Conservation (phyloP, 2,888 invertebrate genomes). For the Oxytorus armatus region DNA sequence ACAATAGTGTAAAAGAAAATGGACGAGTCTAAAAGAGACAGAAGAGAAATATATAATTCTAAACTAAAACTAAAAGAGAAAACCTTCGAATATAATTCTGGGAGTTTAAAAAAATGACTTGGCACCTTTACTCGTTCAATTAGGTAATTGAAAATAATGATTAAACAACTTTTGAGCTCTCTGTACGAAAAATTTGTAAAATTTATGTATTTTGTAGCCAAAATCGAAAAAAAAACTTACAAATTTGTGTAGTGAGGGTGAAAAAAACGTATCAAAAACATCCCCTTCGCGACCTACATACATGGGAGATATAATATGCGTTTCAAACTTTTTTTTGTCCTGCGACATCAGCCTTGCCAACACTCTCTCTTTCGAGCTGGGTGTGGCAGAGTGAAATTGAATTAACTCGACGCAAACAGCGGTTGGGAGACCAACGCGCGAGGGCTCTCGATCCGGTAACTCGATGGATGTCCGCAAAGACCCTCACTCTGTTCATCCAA, state of each 20-base stretch:
- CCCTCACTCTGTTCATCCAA: slow-evolving; percentile 12
- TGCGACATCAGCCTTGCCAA: slow-evolving; percentile 19
- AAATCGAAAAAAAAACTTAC: neutral
- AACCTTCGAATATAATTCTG: too few species aligned
- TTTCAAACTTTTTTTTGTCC: slow-evolving; percentile 21
- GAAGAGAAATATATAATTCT: too few species aligned
- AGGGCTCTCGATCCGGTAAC: slow-evolving; percentile 31
- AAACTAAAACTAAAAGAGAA: too few species aligned
- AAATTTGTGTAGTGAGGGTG: neutral
- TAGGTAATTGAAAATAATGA: too few species aligned
- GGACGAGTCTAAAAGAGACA: too few species aligned
- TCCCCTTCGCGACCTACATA: neutral
- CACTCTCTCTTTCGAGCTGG: slow-evolving; percentile 41
- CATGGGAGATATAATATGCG: neutral
- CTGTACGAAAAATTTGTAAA: neutral
- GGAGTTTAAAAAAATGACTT: too few species aligned
- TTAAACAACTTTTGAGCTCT: neutral
- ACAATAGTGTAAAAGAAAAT: too few species aligned
- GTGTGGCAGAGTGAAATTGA: slow-evolving; percentile 68
- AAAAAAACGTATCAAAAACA: slow-evolving; percentile 3
- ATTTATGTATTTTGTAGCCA: neutral
- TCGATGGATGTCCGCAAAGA: slow-evolving; percentile 30
- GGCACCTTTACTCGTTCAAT: too few species aligned
- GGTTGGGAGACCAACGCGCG: slow-evolving; percentile 47
- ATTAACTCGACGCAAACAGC: slow-evolving; percentile 68